phyloP scores from a whole-genome alignment of 2,113 vertebrate genomes.

The Etheostoma cragini region DNA sequence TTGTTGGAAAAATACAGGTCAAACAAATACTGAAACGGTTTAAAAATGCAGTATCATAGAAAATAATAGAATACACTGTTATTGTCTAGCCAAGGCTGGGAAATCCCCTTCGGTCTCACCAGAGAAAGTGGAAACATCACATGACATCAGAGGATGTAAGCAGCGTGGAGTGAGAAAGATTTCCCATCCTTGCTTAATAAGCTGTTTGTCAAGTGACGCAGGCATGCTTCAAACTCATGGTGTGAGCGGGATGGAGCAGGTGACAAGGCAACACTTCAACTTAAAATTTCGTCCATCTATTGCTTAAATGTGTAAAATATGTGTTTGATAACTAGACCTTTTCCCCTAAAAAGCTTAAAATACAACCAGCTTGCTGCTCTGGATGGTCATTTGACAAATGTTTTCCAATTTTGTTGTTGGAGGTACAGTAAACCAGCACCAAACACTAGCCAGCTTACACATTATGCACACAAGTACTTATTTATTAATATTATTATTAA shows the following conservation, averaged over 20 bases:
- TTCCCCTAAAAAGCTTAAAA: not conserved
- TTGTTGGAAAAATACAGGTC: not conserved
- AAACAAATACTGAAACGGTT: not conserved
- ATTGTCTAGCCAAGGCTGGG: not conserved
- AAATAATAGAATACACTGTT: not conserved
- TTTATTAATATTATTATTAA: too few relatives aligned
- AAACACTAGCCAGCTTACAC: not conserved
- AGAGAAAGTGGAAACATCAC: not conserved
- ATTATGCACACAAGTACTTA: too few relatives aligned
- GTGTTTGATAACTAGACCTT: not conserved
- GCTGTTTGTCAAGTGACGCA: too few relatives aligned
- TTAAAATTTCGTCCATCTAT: too few relatives aligned
- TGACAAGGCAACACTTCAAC: too few relatives aligned
- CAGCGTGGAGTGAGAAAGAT: too few relatives aligned
- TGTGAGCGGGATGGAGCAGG: too few relatives aligned
- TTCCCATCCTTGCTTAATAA: too few relatives aligned
- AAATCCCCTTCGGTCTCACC: not conserved
- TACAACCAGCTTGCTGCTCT: not conserved
- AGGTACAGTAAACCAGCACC: slow-evolving; percentile 13
- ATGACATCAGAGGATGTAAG: not conserved
- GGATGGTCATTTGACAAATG: not conserved
- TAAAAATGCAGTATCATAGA: not conserved
- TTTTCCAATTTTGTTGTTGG: not conserved
- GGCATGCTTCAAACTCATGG: too few relatives aligned
- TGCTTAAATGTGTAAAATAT: not conserved